These are phyloP conservation scores for Poeciliopsis paucimaculata DNA, from an alignment of 2,797 vertebrate genomes.

Conservation along the genomic window DNA sequence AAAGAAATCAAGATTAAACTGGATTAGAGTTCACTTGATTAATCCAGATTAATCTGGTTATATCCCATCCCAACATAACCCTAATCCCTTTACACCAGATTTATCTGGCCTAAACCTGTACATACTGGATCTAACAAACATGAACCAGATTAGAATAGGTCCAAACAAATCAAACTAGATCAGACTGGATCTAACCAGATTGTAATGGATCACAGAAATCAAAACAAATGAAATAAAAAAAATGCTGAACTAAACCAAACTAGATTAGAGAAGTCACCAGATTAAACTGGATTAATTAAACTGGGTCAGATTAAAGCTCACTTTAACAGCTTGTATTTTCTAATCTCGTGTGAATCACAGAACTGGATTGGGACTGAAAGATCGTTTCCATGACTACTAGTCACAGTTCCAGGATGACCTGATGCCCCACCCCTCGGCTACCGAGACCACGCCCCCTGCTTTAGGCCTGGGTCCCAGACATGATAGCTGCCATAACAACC, in stretches of 20 bases:
- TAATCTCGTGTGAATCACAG: neutral
- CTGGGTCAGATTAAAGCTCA: neutral
- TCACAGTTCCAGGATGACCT: neutral
- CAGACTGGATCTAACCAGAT: neutral
- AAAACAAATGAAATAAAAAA: neutral
- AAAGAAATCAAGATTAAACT: neutral
- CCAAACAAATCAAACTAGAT: neutral
- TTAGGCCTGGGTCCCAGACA: slow-evolving; percentile 58
- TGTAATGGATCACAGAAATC: neutral
- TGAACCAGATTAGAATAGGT: neutral
- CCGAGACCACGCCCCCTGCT: neutral
- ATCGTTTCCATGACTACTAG: neutral
- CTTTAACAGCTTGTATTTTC: neutral
- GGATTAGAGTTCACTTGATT: neutral
- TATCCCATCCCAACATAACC: neutral
- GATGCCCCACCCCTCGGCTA: neutral
- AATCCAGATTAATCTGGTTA: too few relatives aligned
- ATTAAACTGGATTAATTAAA: too few relatives aligned
- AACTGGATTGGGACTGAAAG: neutral
- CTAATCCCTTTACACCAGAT: neutral
- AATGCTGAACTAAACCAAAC: neutral
- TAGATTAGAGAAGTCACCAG: neutral
- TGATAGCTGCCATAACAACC: slow-evolving; percentile 77
- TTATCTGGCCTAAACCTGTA: neutral
- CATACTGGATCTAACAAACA: neutral